Evolutionary conservation across 2,113 vertebrate species (phyloP).

Genomic region (Collichthys lucidus): DNA sequence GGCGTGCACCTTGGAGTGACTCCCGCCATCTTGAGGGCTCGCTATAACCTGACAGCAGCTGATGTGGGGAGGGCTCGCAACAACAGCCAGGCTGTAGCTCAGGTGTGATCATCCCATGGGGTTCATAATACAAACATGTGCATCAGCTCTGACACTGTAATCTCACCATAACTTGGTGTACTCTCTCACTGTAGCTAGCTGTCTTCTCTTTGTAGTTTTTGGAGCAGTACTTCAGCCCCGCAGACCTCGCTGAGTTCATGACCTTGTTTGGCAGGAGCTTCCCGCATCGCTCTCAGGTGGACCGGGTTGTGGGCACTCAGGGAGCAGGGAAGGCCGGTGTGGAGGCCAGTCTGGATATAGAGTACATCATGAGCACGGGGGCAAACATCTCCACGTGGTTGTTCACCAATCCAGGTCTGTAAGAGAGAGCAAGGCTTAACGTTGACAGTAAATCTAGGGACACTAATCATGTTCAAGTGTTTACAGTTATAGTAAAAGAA

Average conservation of each 20-base stretch:
- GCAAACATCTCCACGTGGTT: constrained; percentile 97
- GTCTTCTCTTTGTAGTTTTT: constrained; percentile 86
- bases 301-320: constrained; percentile 91
- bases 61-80: constrained; percentile 88
- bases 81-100: constrained; percentile 97
- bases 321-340: constrained; percentile 88
- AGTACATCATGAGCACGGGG: constrained; percentile 98
- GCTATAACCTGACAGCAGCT: constrained; percentile 90
- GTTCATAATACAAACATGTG: neutral
- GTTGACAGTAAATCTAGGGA: neutral
- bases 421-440: neutral
- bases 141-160: neutral
- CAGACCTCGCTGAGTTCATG: constrained; percentile 95
- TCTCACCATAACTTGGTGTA: neutral
- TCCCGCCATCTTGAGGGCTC: constrained; percentile 86
- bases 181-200: neutral
- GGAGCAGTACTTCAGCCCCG: constrained; percentile 94
- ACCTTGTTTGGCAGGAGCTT: constrained; percentile 89
- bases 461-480: too few species aligned
- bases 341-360: constrained; percentile 96
- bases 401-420: constrained; percentile 92
- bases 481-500: too few species aligned
- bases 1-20: constrained; percentile 91
- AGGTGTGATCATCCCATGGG: constrained; percentile 80
- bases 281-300: constrained; percentile 86